Conservation (phyloP, 2,113 vertebrate species). For the Hoplias malabaricus region DNA sequence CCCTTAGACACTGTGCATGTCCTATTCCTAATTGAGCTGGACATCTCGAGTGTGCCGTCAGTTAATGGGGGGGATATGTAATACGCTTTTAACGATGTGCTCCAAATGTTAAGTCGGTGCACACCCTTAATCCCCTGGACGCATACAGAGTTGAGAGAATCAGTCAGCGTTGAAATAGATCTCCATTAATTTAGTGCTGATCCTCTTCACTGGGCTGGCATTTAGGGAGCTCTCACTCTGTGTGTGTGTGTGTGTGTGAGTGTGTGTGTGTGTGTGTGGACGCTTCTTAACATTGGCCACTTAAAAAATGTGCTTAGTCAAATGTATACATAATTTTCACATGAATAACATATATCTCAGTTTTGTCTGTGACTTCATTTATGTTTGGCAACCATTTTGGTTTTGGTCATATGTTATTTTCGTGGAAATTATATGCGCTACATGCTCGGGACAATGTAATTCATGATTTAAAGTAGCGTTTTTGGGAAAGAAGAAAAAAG, state of each 20-base stretch:
- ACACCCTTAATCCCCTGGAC: background rate
- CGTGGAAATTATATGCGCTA: too few relatives aligned
- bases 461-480: too few relatives aligned
- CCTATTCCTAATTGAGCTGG: background rate
- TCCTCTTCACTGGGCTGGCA: background rate
- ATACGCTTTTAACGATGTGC: background rate
- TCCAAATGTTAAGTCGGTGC: constrained; percentile 7
- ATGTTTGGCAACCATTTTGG: too few relatives aligned
- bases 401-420: too few relatives aligned
- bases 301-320: too few relatives aligned
- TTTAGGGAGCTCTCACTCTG: constrained; percentile 1
- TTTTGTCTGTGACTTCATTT: too few relatives aligned
- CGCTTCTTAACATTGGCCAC: background rate
- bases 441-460: too few relatives aligned
- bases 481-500: too few relatives aligned
- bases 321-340: too few relatives aligned
- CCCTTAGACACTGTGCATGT: background rate
- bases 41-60: background rate
- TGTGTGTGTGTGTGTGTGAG: background rate
- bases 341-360: too few relatives aligned
- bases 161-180: constrained; percentile 15
- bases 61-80: background rate
- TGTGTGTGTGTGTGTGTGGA: background rate
- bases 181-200: background rate
- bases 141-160: background rate